Conservation (phyloP, 2,888 invertebrate species). For the Dilophus febrilis region DNA sequence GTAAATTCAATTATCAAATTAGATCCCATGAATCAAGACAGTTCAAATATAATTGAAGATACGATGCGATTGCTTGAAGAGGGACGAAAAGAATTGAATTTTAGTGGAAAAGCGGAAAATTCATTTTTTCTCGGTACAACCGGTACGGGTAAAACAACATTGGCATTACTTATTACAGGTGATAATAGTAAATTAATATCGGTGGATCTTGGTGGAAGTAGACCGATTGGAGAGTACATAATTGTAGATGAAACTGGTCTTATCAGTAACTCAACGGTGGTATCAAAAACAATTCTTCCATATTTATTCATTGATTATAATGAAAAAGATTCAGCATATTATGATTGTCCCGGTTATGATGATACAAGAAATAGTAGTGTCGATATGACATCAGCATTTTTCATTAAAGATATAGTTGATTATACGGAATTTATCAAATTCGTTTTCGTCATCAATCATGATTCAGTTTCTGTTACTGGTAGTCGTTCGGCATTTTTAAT, state of each 20-base stretch:
- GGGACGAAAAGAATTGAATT: too few relatives aligned
- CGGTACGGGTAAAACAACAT: neutral
- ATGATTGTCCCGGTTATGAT: conserved; percentile 11
- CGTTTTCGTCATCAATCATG: conserved; percentile 13
- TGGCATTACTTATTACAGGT: neutral
- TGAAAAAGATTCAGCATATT: conserved; percentile 1
- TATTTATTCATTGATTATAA: conserved; percentile 4
- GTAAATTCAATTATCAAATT: too few relatives aligned
- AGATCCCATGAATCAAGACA: too few relatives aligned
- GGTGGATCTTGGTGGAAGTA: neutral
- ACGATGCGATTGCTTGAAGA: too few relatives aligned
- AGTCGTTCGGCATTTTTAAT: too few relatives aligned
- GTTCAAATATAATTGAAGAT: too few relatives aligned
- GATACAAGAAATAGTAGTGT: conserved; percentile 13
- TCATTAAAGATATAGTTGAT: conserved; percentile 17
- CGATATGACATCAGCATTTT: conserved; percentile 16
- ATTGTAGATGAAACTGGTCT: neutral
- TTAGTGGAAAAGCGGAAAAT: neutral
- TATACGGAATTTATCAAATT: conserved; percentile 15
- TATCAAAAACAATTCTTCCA: conserved; percentile 3
- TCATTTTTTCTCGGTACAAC: neutral
- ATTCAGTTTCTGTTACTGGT: neutral
- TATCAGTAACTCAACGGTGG: neutral
- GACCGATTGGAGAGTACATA: neutral
- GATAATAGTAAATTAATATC: neutral